Base-by-base conservation (phyloP, 2,888 invertebrate species). In the Diadromus collaris region DNA sequence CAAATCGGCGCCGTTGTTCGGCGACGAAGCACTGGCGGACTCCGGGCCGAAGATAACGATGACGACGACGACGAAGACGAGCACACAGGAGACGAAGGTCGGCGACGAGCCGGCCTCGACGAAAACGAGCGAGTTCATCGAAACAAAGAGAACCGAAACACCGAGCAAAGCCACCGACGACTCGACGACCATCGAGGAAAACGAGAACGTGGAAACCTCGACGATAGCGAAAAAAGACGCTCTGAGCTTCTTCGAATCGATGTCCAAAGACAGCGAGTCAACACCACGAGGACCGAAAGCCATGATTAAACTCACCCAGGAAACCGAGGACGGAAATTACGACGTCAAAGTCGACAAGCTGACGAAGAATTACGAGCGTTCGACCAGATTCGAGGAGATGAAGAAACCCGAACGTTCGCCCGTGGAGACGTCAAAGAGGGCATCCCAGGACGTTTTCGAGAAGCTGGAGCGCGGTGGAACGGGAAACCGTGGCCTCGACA, bases 181-280 rank as follows among this genome's bases (percentile, higher is more conserved):
- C 7, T n/a, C 54, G 3, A 79, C 60, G 16, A 6, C 83, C 0
- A 60, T 84, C 65, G 87, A 88, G 44, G 89, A 88, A 58, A 90
- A 91, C 71, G 90, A 90, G 73, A 91, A 91, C 60, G 82, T 93
- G 75, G 93, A 94, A 87, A 93, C 93, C 0, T 91, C 92, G 46
- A 93, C 93, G 7, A 94, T 95, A 79, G 92, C 94, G 6, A 94
- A 93, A 83, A 92, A 94, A 81, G 93, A 94, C 70, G 94, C 95
- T 1, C 91, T 94, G 61, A 94, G 94, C 84, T 95, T 93, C 87
- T 95, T 95, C 85, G 94, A 94, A 77, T 93, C 93, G 19, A 93
- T 94, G 88, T 93, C 95, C 54, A 93, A 93, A 83, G 79, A 81
- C 16, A 81, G 81, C 58, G 92, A 92, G 48, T 87, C 89, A 16